Evolutionary conservation across 1,140 invertebrate species (phyloP), one percentile per base, ranked within the genome.

Genomic region (Tetraneura akinire): DNA sequence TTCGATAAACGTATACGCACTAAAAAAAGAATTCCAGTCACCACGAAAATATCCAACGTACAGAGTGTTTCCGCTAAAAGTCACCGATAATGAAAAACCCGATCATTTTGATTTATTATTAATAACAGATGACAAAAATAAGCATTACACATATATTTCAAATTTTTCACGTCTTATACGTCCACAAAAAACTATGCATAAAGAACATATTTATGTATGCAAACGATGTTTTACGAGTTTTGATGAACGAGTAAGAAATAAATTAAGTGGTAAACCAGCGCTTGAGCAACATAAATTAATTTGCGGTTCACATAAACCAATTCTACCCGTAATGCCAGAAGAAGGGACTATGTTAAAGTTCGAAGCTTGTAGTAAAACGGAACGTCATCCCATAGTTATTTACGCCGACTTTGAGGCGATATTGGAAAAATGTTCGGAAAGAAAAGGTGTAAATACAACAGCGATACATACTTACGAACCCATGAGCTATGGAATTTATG

Each of bases 341-440:
- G 47, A 29, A 5, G 23, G 16, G 0, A 16, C 1, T 16, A 57
- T 3, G 0, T 16, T 57, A 14, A 4, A 23, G 4, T 57, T 57
- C 14, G 13, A 57, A 0, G 23, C 11, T 0, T 57, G 55, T 10
- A 1, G 3, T 14, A 37, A 21, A 9, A 13, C 45, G 6, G 8
- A 57, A 1, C 3, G 45, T 18, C n/a, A 57, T 0, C 80, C 80
- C 8, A 37, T 37, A 37, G 32, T 37, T 1, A 80, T 80, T 3
- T 80, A 80, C 18, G 57, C 57, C 0, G 53, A 80, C 60, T 80
- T 73, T n/a, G 66, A 80, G 18, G 32, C 32, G 10, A 0, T 53
- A 0, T 14, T 60, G 11, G 11, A n/a, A 9, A 32, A 37, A 21
- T 1, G 10, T n/a, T 1, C 4, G 8, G 18, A 57, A 3, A 26